A percentile compares a stretch with the other conserved stretches of the same genome.
Evolutionary conservation across 1,140 invertebrate genomes (phyloP).

Genomic region (Episyrphus balteatus): DNA sequence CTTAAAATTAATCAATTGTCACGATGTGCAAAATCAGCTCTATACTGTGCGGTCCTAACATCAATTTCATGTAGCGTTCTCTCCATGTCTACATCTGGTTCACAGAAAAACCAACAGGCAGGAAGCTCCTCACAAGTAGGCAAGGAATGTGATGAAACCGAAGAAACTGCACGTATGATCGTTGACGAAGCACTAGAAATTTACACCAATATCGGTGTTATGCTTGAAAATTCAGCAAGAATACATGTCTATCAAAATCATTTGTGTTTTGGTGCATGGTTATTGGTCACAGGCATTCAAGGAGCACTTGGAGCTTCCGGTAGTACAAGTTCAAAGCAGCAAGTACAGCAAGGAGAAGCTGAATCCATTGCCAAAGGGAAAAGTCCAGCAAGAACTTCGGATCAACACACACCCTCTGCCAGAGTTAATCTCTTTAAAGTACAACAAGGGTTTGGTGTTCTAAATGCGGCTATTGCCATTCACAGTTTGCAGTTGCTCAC

Average conservation of each 20-base stretch:
- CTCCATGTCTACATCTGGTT: slow-evolving; percentile 29
- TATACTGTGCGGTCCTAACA: slow-evolving; percentile 66
- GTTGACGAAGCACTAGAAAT: slow-evolving; percentile 63
- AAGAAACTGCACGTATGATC: slow-evolving; percentile 28
- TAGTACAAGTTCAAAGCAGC: slow-evolving; percentile 20
- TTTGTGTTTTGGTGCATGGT: slow-evolving; percentile 75
- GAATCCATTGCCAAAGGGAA: slow-evolving; percentile 19
- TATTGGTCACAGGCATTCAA: slow-evolving; percentile 76
- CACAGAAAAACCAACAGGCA: slow-evolving; percentile 24
- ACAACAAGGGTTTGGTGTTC: slow-evolving; percentile 69
- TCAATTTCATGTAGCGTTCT: slow-evolving; percentile 45
- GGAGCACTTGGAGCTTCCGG: slow-evolving; percentile 41
- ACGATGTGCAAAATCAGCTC: slow-evolving; percentile 58
- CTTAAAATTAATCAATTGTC: slow-evolving; percentile 69
- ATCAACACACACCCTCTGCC: slow-evolving; percentile 26
- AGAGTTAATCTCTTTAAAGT: slow-evolving; percentile 36
- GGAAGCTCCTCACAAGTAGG: slow-evolving; percentile 4
- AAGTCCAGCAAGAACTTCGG: slow-evolving; percentile 29
- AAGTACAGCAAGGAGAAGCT: slow-evolving; percentile 8
- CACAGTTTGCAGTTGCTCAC: slow-evolving; percentile 58
- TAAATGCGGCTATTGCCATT: slow-evolving; percentile 67
- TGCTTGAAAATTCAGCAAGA: slow-evolving; percentile 72
- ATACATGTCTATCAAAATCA: slow-evolving; percentile 82
- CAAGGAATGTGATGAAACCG: slow-evolving; percentile 28
- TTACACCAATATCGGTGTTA: slow-evolving; percentile 66